Evolutionary conservation across 2,797 vertebrate genomes (phyloP).

Genomic region (Sternotherus odoratus): DNA sequence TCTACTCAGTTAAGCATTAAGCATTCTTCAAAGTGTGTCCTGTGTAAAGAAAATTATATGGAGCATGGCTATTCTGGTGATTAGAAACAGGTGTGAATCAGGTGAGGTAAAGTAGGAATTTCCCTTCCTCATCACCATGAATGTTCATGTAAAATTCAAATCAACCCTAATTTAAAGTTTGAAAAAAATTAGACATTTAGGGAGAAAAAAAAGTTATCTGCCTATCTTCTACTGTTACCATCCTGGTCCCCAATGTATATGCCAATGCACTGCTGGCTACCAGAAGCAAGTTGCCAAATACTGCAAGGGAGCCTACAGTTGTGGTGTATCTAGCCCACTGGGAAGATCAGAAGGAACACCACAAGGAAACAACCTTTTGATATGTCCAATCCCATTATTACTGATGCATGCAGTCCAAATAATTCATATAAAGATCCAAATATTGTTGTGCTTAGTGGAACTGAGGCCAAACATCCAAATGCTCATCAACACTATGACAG

Average conservation of each 20-base stretch:
- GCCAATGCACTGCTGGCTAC: not conserved
- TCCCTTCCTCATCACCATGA: not conserved
- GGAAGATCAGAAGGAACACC: not conserved
- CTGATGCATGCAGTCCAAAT: not conserved
- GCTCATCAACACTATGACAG: not conserved
- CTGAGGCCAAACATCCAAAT: not conserved
- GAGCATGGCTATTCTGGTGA: not conserved
- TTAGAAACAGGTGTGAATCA: not conserved
- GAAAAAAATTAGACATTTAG: not conserved
- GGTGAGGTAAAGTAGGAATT: not conserved
- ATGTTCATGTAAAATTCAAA: not conserved
- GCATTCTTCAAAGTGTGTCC: too few relatives aligned
- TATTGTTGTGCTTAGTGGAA: not conserved
- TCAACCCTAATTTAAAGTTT: not conserved
- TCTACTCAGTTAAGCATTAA: not conserved
- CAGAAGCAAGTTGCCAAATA: not conserved
- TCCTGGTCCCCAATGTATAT: not conserved
- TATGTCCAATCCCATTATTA: not conserved
- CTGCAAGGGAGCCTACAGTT: not conserved
- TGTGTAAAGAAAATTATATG: too few relatives aligned
- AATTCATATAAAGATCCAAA: rapidly evolving
- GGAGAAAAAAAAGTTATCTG: not conserved
- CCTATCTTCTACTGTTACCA: not conserved
- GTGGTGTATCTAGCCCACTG: not conserved
- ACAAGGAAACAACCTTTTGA: not conserved